Percentiles rank a stretch among this genome's conserved stretches.
Evolutionary conservation across 2,888 invertebrate genomes (phyloP).

Genomic region (Odontomyia ornata): DNA sequence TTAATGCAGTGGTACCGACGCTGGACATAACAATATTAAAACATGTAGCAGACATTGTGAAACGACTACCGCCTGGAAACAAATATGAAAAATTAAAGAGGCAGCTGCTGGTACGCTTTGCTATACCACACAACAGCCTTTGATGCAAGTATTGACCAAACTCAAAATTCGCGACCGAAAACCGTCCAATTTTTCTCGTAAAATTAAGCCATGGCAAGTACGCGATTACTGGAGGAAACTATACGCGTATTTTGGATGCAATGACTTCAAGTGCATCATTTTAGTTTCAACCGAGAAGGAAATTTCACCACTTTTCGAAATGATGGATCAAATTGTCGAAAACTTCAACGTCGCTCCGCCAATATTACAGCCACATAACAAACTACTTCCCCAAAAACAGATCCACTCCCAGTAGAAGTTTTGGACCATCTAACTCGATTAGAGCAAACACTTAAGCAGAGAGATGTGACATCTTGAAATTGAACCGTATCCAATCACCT

Average conservation of each 20-base stretch:
- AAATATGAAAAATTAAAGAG: slow-evolving; percentile 1
- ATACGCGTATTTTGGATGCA: background rate
- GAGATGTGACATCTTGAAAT: background rate
- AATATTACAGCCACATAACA: background rate
- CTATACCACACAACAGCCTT: background rate
- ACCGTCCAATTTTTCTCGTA: too few relatives aligned
- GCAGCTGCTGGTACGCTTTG: background rate
- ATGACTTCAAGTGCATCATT: slow-evolving; percentile 3
- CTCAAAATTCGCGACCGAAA: too few relatives aligned
- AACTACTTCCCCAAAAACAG: background rate
- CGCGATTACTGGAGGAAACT: background rate
- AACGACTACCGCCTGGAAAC: background rate
- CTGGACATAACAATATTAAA: background rate
- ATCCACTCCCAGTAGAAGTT: background rate
- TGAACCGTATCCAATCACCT: too few relatives aligned
- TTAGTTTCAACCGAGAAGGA: background rate
- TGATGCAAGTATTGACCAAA: slow-evolving; percentile 14
- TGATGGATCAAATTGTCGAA: slow-evolving; percentile 13
- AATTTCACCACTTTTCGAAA: background rate
- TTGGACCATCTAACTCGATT: background rate
- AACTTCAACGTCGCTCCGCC: background rate
- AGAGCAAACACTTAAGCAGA: background rate
- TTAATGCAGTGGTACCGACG: background rate
- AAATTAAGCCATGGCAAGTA: background rate
- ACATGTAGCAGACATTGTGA: slow-evolving; percentile 3